Percentiles rank a stretch among this genome's conserved stretches.
Conservation (phyloP, 2,888 invertebrate genomes). For the Lacanobia wlatinum region DNA sequence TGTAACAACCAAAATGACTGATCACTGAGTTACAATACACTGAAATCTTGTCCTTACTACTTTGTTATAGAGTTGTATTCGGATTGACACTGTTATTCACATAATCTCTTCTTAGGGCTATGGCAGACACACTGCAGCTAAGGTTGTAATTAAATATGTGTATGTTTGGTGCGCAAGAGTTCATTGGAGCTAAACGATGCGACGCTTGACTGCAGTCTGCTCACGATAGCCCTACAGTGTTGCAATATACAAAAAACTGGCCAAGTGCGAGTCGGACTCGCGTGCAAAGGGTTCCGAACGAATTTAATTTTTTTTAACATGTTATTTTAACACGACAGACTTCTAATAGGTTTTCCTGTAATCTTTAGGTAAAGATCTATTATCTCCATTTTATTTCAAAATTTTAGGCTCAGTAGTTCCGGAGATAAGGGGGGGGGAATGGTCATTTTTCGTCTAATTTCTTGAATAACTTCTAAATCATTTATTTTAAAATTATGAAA, state of each 20-base stretch:
- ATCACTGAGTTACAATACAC: constrained; percentile 58
- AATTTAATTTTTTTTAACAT: no score
- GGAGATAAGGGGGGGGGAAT: no score
- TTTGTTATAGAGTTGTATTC: constrained; percentile 55
- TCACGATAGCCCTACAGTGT: not conserved
- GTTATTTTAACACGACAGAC: no score
- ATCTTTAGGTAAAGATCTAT: no score
- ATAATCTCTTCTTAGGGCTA: constrained; percentile 1
- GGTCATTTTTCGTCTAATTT: no score
- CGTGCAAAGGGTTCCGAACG: no score
- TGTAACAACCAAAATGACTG: constrained; percentile 42
- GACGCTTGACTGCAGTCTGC: constrained; percentile 10
- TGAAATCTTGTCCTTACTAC: constrained; percentile 61
- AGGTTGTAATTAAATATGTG: constrained; percentile 17
- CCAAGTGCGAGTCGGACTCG: no score
- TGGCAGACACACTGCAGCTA: not conserved
- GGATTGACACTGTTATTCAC: constrained; percentile 54
- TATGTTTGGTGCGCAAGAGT: constrained; percentile 18
- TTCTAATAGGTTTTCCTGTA: no score
- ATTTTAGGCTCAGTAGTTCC: no score
- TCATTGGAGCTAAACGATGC: constrained; percentile 16
- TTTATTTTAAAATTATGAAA: no score
- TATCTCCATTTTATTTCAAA: no score
- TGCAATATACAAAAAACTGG: constrained; percentile 6
- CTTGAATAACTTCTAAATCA: no score